Conservation (phyloP, 2,888 invertebrate species). For the Xestia rhomboidea region DNA sequence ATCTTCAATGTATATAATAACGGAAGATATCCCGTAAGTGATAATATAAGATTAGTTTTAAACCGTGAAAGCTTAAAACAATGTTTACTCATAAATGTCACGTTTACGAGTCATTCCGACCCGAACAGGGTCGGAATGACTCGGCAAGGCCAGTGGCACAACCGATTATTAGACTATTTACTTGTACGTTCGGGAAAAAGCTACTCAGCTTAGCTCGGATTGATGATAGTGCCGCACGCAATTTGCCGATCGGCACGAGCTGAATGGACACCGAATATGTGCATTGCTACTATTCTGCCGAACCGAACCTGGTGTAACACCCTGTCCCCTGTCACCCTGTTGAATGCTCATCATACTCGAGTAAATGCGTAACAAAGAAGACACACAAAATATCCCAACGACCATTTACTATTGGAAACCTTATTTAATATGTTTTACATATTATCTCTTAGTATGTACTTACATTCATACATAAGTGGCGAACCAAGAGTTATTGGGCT, state of each 20-base stretch:
- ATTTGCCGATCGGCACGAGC: neutral
- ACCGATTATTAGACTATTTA: no score
- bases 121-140: no score
- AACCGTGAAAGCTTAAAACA: no score
- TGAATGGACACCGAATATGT: neutral
- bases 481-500: conserved; percentile 59
- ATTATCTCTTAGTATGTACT: conserved; percentile 42
- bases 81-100: no score
- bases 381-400: conserved; percentile 46
- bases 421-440: conserved; percentile 53
- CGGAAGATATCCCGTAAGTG: no score
- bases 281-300: neutral
- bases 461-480: conserved; percentile 4
- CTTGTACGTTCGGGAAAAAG: neutral
- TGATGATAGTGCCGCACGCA: neutral
- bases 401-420: conserved; percentile 48
- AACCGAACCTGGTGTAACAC: no score
- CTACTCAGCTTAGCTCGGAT: neutral
- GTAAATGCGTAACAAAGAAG: conserved; percentile 31
- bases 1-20: no score
- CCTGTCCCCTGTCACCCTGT: no score
- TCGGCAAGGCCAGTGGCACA: no score
- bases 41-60: no score
- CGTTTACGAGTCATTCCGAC: no score
- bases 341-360: conserved; percentile 4